Conservation (phyloP, 2,888 invertebrate species). For the Amphimallon solstitiale region DNA sequence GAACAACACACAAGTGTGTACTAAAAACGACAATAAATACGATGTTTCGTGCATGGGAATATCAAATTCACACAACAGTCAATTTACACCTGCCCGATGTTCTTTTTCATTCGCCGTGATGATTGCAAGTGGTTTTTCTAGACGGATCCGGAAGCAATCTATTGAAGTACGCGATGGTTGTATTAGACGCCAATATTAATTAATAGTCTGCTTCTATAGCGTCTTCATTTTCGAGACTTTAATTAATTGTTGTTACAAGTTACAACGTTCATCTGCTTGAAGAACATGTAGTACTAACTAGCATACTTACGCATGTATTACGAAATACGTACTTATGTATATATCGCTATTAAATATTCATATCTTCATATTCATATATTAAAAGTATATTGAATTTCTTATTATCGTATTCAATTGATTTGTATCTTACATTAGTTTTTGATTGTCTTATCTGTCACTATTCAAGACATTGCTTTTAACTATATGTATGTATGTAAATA, state of each 20-base stretch:
- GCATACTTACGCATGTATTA: constrained; percentile 5
- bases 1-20: constrained; percentile 5
- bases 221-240: constrained; percentile 25
- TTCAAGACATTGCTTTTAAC: too few species aligned
- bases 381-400: neutral
- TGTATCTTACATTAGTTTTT: too few species aligned
- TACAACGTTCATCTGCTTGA: constrained; percentile 21
- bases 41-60: constrained; percentile 41
- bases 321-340: neutral
- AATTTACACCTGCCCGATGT: constrained; percentile 46
- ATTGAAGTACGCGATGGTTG: constrained; percentile 7
- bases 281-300: constrained; percentile 1
- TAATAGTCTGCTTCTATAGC: constrained; percentile 19
- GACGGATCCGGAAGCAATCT: constrained; percentile 35
- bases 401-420: neutral
- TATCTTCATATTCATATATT: neutral
- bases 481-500: too few species aligned
- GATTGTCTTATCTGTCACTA: too few species aligned
- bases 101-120: constrained; percentile 43
- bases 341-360: neutral
- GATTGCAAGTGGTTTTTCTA: constrained; percentile 34
- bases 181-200: constrained; percentile 30
- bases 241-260: constrained; percentile 19
- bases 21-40: neutral
- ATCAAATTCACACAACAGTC: constrained; percentile 41